Conservation (phyloP, 2,113 vertebrate genomes). For the Eublepharis macularius region DNA sequence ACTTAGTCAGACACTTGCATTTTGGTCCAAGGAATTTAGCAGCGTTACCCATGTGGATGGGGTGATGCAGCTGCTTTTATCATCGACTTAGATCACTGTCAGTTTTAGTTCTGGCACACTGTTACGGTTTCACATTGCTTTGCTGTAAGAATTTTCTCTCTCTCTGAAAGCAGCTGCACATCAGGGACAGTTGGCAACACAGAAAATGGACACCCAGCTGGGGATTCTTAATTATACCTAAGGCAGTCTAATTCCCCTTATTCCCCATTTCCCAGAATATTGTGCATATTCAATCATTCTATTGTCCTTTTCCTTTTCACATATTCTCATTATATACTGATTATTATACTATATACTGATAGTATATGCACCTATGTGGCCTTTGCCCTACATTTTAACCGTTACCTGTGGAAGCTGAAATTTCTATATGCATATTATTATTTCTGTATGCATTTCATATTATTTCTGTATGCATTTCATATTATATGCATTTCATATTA, state of each 20-base stretch:
- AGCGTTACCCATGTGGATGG: constrained; percentile 50
- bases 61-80: constrained; percentile 66
- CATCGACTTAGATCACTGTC: constrained; percentile 66
- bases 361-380: neutral
- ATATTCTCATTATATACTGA: neutral
- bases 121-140: constrained; percentile 73
- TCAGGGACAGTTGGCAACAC: constrained; percentile 42
- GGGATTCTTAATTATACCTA: constrained; percentile 20
- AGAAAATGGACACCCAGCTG: constrained; percentile 66
- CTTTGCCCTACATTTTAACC: neutral
- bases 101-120: constrained; percentile 70
- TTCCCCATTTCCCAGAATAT: neutral
- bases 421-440: too few relatives aligned
- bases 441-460: too few relatives aligned
- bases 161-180: constrained; percentile 77
- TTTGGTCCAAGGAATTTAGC: constrained; percentile 71
- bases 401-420: neutral
- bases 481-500: too few relatives aligned
- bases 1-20: constrained; percentile 67
- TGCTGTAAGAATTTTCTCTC: constrained; percentile 73
- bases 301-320: neutral
- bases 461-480: too few relatives aligned
- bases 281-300: neutral
- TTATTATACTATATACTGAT: neutral
- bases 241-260: fast-evolving